phyloP scores from a whole-genome alignment of 2,888 invertebrate genomes.

The Mechanitis messenoides region DNA sequence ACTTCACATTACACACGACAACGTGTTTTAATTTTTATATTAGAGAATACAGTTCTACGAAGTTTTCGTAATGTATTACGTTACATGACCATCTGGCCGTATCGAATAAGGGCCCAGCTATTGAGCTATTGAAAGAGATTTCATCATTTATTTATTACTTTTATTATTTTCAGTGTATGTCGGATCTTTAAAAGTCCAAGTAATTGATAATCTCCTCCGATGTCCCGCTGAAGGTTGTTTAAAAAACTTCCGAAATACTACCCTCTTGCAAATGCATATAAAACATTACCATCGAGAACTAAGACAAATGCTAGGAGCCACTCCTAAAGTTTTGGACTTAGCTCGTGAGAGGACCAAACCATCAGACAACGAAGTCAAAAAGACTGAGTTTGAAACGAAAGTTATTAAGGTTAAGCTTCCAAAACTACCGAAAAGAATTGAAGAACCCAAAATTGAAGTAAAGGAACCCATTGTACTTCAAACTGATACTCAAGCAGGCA shows the following conservation, averaged over 20 bases:
- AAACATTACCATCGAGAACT: constrained; percentile 94
- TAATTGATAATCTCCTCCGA: constrained; percentile 80
- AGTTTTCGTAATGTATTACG: too few relatives aligned
- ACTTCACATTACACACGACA: too few relatives aligned
- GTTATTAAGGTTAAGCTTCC: constrained; percentile 59
- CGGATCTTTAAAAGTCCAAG: constrained; percentile 79
- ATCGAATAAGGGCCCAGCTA: too few relatives aligned
- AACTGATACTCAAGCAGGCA: constrained; percentile 2
- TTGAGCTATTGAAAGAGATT: too few relatives aligned
- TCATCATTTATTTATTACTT: too few relatives aligned
- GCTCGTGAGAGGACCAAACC: constrained; percentile 85
- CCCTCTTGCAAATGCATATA: constrained; percentile 93
- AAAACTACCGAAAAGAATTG: constrained; percentile 45
- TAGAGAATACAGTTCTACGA: too few relatives aligned
- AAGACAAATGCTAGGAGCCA: constrained; percentile 82
- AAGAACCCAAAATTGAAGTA: constrained; percentile 41
- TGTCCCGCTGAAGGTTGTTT: constrained; percentile 90
- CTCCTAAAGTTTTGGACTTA: constrained; percentile 90
- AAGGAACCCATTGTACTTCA: constrained; percentile 27
- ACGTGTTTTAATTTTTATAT: too few relatives aligned
- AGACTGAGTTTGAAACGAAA: constrained; percentile 39
- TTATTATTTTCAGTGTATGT: constrained; percentile 64
- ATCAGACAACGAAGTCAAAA: constrained; percentile 32
- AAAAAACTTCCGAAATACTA: constrained; percentile 94
- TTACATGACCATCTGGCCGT: too few relatives aligned